Evolutionary conservation across 2,888 invertebrate genomes (phyloP), one percentile per base, ranked within the genome.

Genomic region (Cotesia congregata): DNA sequence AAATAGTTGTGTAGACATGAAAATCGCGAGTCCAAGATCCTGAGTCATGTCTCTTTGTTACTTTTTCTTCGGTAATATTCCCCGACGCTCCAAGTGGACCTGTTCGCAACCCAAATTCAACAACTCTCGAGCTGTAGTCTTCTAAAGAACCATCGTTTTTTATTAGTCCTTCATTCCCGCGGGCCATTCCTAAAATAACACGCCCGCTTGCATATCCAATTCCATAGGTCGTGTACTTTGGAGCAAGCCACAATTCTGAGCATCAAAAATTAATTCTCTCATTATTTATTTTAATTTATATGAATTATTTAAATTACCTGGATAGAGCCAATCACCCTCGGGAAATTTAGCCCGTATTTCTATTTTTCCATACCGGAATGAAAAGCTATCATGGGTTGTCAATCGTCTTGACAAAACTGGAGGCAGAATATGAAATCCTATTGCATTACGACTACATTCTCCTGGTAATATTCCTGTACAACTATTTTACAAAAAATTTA

Each of bases 251-350:
- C 71, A 91, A 81, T 84, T 90, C 90, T 91, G 80, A 30, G 9
- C 38, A n/a, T 17, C 62, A 78, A 78, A 77, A 73, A 69, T 67
- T 30, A 30, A 30, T 30, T 30, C 30, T 0, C 30, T 30, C 3
- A 80, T 67, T 40, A 30, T 15, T 6, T 39, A n/a, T 41, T 7
- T 39, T 39, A 15, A 3, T 39, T 7, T n/a, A 30, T 3, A 3
- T 2, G 5, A 41, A 60, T 15, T 39, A 62, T 68, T 9, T 1
- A 68, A 69, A 62, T 12, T 85, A 92, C 92, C 90, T 83, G 92
- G 91, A 86, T 90, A 91, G 20, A 92, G 85, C 92, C 92, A 92
- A 83, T 92, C 92, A 40, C 92, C 92, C 62, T 85, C 80, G 0
- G 92, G 92, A 72, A 92, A 87, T 84, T 91, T 91, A 0, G 91